These are phyloP conservation scores for Brachionus asplanchnoidis DNA, from an alignment of 1,140 invertebrate species.

Conservation along the genomic window DNA sequence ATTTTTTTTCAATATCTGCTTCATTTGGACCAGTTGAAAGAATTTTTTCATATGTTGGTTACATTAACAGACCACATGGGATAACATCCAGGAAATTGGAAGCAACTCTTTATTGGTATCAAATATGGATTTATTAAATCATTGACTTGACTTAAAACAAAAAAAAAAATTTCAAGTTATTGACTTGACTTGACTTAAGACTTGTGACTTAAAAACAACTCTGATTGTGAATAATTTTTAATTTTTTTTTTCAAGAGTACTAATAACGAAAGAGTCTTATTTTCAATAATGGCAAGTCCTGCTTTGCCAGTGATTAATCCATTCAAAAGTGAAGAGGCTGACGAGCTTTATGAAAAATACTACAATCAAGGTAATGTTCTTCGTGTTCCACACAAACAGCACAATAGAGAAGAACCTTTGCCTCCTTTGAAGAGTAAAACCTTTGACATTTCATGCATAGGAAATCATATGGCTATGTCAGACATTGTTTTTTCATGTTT, in stretches of 20 bases:
- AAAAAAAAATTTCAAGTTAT: too few relatives aligned
- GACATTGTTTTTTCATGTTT: slow-evolving; percentile 40
- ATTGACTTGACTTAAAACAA: too few relatives aligned
- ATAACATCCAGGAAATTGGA: too few relatives aligned
- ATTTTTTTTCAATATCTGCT: too few relatives aligned
- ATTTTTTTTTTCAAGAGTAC: not conserved
- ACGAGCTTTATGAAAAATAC: slow-evolving; percentile 67
- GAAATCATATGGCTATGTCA: not conserved
- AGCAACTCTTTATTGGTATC: too few relatives aligned
- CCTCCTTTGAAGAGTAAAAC: slow-evolving; percentile 13
- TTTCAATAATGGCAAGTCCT: slow-evolving; percentile 70
- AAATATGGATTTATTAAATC: too few relatives aligned
- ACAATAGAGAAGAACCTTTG: not conserved
- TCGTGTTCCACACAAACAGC: not conserved
- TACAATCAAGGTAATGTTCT: slow-evolving; percentile 36
- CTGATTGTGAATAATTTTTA: too few relatives aligned
- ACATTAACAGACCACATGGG: too few relatives aligned
- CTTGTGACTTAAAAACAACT: too few relatives aligned
- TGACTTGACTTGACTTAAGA: too few relatives aligned
- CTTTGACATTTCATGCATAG: slow-evolving; percentile 19
- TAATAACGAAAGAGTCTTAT: slow-evolving; percentile 49
- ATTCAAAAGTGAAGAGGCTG: slow-evolving; percentile 65
- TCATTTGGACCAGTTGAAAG: too few relatives aligned
- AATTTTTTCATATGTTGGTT: too few relatives aligned
- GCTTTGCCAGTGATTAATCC: slow-evolving; percentile 72